These are phyloP conservation scores for Eupithecia exiguata DNA, from an alignment of 2,888 invertebrate genomes.

Conservation along the genomic window DNA sequence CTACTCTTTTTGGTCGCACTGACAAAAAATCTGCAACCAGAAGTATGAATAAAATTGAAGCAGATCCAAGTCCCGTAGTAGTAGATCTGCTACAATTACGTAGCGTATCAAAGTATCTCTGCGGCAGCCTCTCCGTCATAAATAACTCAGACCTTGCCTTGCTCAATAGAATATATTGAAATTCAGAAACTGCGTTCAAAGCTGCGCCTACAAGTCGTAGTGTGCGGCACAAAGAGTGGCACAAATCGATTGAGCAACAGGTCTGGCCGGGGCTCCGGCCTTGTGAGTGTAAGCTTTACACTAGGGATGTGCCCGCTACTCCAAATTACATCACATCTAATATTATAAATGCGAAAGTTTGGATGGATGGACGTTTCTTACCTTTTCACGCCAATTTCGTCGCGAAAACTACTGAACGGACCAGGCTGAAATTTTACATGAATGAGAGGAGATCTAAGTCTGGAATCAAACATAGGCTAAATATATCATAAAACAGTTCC, in stretches of 20 bases:
- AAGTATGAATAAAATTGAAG: background rate
- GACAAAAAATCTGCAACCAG: background rate
- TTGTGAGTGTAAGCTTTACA: slow-evolving; percentile 35
- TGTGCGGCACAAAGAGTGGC: slow-evolving; percentile 61
- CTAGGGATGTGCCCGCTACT: slow-evolving; percentile 22
- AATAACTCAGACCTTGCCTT: slow-evolving; percentile 1
- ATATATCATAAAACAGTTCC: too few species aligned
- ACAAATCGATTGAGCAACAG: slow-evolving; percentile 76
- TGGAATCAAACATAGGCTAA: too few species aligned
- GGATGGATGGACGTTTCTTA: too few species aligned
- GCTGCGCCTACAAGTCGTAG: slow-evolving; percentile 47
- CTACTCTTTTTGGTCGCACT: too few species aligned
- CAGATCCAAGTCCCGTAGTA: too few species aligned
- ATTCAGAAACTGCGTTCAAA: slow-evolving; percentile 17
- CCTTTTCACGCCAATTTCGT: too few species aligned
- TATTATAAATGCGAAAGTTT: too few species aligned
- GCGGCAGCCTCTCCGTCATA: background rate
- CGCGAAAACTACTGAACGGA: too few species aligned
- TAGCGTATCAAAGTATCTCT: background rate
- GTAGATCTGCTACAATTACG: background rate
- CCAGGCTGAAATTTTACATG: too few species aligned
- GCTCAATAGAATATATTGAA: background rate
- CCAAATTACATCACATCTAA: background rate
- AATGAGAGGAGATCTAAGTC: too few species aligned
- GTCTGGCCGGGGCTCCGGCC: slow-evolving; percentile 53